A percentile compares a stretch with the other conserved stretches of the same genome.
Conservation (phyloP, 1,140 invertebrate genomes). For the Heterodera carotae region DNA sequence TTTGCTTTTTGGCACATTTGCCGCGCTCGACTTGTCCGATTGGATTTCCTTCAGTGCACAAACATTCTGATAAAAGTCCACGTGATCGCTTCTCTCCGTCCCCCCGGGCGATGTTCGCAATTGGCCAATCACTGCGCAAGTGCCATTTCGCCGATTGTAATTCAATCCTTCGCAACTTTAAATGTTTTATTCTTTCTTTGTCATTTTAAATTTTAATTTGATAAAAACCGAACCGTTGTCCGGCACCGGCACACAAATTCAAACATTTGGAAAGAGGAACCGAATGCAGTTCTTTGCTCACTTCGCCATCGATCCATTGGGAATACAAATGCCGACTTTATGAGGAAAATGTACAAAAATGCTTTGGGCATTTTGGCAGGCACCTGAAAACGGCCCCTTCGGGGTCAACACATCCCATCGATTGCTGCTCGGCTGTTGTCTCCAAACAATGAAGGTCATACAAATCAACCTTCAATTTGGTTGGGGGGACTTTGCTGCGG, state of each 20-base stretch:
- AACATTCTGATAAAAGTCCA: conserved; percentile 64
- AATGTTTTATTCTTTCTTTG: conserved; percentile 12
- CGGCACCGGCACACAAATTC: conserved; percentile 49
- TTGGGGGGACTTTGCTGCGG: not conserved
- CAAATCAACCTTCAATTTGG: conserved; percentile 43
- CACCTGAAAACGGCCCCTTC: conserved; percentile 35
- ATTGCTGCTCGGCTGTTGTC: conserved; percentile 19
- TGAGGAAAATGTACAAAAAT: not conserved
- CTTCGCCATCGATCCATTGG: conserved; percentile 43
- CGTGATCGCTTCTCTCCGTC: conserved; percentile 54
- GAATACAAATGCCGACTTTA: conserved; percentile 60
- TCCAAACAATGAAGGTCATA: conserved; percentile 63
- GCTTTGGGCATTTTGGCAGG: not conserved
- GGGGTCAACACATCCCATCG: conserved; percentile 24
- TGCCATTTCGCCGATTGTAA: conserved; percentile 64
- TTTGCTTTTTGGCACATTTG: conserved; percentile 58
- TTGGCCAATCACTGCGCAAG: conserved; percentile 54
- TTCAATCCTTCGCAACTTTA: conserved; percentile 62
- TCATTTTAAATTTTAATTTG: conserved; percentile 7
- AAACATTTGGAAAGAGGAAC: conserved; percentile 59
- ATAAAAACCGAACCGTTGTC: conserved; percentile 19
- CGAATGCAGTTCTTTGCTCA: conserved; percentile 46
- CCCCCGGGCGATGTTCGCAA: conserved; percentile 13
- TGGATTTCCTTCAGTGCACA: conserved; percentile 59
- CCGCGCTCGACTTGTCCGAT: conserved; percentile 48